Conservation (phyloP, 64 coral and sea anemone genomes). For the Actinia tenebrosa region DNA sequence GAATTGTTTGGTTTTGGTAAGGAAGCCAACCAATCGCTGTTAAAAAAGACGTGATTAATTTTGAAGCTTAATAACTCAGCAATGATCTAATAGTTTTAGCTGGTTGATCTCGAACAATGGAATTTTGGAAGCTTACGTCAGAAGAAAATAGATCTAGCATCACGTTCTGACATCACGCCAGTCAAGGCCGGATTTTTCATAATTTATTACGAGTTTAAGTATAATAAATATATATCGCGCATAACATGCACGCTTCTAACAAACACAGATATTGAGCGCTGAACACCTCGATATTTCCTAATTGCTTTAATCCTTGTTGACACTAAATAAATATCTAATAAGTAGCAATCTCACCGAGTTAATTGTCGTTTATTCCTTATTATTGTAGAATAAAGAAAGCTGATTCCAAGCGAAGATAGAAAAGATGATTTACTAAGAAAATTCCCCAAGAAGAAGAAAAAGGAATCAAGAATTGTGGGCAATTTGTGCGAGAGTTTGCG, state of each 20-base stretch:
- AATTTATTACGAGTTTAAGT: not conserved
- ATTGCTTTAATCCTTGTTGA: conserved; percentile 3
- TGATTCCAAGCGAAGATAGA: not conserved
- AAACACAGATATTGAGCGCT: not conserved
- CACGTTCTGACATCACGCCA: not conserved
- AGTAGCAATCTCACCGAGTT: not conserved
- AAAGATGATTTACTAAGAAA: not conserved
- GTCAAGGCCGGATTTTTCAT: not conserved
- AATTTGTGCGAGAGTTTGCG: not conserved
- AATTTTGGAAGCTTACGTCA: not conserved
- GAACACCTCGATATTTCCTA: not conserved
- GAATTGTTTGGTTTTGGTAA: not conserved
- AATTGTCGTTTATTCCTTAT: not conserved
- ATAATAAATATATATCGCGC: not conserved
- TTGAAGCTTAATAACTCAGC: not conserved
- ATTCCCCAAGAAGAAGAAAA: not conserved
- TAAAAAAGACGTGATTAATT: not conserved
- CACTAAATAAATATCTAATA: not conserved
- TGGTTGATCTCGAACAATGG: not conserved
- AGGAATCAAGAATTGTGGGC: not conserved
- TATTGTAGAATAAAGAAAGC: conserved; percentile 1
- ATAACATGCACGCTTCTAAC: not conserved
- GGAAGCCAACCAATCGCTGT: not conserved
- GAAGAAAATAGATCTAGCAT: not conserved
- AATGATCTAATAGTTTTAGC: not conserved